Evolutionary conservation across 2,888 invertebrate genomes (phyloP).

Genomic region (Agrenia bidenticulata): DNA sequence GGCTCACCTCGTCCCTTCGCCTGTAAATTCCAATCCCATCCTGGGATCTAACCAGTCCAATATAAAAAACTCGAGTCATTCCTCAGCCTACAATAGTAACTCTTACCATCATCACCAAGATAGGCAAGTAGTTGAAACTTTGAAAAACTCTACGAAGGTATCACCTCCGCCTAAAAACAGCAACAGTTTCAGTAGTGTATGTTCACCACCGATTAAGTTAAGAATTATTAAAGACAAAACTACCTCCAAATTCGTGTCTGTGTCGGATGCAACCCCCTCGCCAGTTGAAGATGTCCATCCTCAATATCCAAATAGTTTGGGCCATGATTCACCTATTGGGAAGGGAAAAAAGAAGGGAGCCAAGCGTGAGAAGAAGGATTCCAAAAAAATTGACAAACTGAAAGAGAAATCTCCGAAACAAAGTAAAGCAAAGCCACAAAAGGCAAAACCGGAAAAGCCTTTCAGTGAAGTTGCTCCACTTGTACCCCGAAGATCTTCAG

Average conservation of each 20-base stretch:
- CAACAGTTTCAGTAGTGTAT: slow-evolving; percentile 19
- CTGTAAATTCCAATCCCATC: slow-evolving; percentile 33
- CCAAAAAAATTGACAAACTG: not conserved
- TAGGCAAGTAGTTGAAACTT: slow-evolving; percentile 22
- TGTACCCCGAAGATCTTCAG: slow-evolving; percentile 25
- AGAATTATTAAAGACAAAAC: slow-evolving; percentile 74
- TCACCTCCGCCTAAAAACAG: slow-evolving; percentile 4
- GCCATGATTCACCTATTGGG: slow-evolving; percentile 41
- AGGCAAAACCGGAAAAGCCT: slow-evolving; percentile 1
- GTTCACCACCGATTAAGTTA: slow-evolving; percentile 74
- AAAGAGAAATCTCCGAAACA: not conserved
- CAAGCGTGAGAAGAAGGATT: slow-evolving; percentile 2
- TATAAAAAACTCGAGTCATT: not conserved
- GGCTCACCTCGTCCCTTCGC: slow-evolving; percentile 23
- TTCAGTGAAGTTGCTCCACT: slow-evolving; percentile 10
- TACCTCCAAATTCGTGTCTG: slow-evolving; percentile 56
- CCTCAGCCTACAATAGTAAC: slow-evolving; percentile 24
- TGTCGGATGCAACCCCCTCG: slow-evolving; percentile 46
- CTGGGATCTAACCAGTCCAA: slow-evolving; percentile 9
- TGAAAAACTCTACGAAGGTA: slow-evolving; percentile 33
- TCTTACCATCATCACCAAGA: slow-evolving; percentile 3
- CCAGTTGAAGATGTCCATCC: slow-evolving; percentile 6
- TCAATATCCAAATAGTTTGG: slow-evolving; percentile 17
- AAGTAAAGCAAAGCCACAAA: not conserved
- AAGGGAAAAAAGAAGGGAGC: slow-evolving; percentile 26